Conservation (phyloP, 2,113 vertebrate genomes). For the Dromaius novaehollandiae region DNA sequence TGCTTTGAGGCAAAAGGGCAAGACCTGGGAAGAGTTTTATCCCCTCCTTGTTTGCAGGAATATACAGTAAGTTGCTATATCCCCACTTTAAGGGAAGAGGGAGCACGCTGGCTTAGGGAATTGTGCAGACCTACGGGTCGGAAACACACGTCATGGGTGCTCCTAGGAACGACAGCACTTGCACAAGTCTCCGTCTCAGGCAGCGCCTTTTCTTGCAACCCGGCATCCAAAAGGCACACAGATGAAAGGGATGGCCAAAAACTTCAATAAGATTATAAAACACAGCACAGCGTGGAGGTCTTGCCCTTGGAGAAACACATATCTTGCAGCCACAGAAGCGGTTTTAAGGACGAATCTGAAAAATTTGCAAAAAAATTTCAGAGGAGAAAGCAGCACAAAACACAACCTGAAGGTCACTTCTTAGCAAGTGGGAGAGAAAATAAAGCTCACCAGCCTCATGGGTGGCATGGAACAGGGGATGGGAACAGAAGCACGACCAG, state of each 20-base stretch:
- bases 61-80: not conserved
- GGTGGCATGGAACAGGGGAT: not conserved
- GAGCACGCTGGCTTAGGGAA: not conserved
- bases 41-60: not conserved
- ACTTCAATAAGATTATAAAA: not conserved
- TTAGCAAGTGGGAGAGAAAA: not conserved
- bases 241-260: not conserved
- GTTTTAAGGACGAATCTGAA: not conserved
- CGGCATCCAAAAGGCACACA: not conserved
- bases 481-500: not conserved
- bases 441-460: not conserved
- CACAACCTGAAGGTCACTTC: not conserved
- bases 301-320: not conserved
- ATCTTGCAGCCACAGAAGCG: not conserved
- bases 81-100: not conserved
- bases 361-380: not conserved
- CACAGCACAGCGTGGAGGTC: not conserved
- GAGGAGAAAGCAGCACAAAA: not conserved
- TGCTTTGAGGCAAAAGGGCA: not conserved
- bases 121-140: accelerated
- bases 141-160: not conserved
- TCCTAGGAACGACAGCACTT: not conserved
- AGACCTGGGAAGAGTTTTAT: not conserved
- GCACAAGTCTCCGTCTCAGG: not conserved
- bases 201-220: not conserved